These are phyloP conservation scores for Lutraria rhynchaena DNA, from an alignment of 1,140 invertebrate genomes.

Conservation along the genomic window DNA sequence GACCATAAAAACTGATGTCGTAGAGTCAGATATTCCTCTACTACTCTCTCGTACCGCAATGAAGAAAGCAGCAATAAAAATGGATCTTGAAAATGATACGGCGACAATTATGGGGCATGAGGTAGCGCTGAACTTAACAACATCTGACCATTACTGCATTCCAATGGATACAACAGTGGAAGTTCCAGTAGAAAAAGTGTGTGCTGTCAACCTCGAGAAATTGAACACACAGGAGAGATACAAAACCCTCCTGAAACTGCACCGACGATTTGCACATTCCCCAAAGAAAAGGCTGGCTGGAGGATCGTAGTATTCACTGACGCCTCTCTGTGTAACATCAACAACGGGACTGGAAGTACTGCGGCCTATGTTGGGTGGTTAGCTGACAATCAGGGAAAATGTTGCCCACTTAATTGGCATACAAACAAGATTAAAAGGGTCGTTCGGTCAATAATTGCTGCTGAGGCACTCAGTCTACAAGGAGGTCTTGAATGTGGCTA, in stretches of 20 bases:
- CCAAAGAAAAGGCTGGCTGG: conserved; percentile 44
- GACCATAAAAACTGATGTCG: conserved; percentile 45
- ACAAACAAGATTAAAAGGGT: conserved; percentile 52
- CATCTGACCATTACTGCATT: conserved; percentile 55
- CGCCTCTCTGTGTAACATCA: conserved; percentile 55
- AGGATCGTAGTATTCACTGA: conserved; percentile 50
- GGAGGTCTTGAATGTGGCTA: conserved; percentile 44
- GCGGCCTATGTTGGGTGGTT: too few species aligned
- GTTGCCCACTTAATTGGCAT: conserved; percentile 51
- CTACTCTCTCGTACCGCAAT: conserved; percentile 46
- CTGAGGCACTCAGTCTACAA: conserved; percentile 47
- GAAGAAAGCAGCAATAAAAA: conserved; percentile 55
- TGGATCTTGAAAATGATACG: conserved; percentile 56
- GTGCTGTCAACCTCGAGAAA: not conserved
- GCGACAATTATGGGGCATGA: conserved; percentile 50
- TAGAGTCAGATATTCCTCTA: conserved; percentile 53
- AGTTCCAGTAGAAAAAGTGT: conserved; percentile 25
- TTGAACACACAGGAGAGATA: conserved; percentile 15
- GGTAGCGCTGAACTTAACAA: conserved; percentile 51
- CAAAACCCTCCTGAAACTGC: conserved; percentile 15
- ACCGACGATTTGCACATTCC: conserved; percentile 59
- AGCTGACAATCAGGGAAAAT: conserved; percentile 28
- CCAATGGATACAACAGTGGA: conserved; percentile 29
- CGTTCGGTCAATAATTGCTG: conserved; percentile 49
- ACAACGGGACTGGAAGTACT: conserved; percentile 51